phyloP scores from a whole-genome alignment of 2,888 invertebrate species.

The Troglohyphantes excavatus region DNA sequence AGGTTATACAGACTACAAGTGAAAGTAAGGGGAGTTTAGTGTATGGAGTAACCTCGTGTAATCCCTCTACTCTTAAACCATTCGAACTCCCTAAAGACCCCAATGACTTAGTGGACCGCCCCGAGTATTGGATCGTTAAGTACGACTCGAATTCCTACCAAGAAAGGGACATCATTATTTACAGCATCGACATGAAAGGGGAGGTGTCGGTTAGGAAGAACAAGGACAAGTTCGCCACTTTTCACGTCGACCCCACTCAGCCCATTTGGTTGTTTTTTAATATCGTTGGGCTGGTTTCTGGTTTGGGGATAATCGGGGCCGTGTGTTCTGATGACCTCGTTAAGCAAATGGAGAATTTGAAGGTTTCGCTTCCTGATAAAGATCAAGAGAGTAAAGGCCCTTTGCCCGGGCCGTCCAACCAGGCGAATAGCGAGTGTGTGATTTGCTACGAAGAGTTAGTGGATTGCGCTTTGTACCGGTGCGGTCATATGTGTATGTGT shows the following conservation, averaged over 20 bases:
- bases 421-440: slow-evolving; percentile 88
- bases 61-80: slow-evolving; percentile 88
- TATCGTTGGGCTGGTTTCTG: slow-evolving; percentile 95
- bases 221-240: slow-evolving; percentile 90
- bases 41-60: slow-evolving; percentile 96
- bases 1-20: slow-evolving; percentile 91
- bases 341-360: background rate
- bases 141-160: slow-evolving; percentile 93
- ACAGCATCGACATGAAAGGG: slow-evolving; percentile 88
- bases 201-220: slow-evolving; percentile 89
- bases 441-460: slow-evolving; percentile 97
- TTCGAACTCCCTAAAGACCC: slow-evolving; percentile 93
- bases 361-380: slow-evolving; percentile 4
- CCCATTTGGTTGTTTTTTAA: slow-evolving; percentile 98
- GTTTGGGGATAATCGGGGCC: slow-evolving; percentile 86
- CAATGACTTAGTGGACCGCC: slow-evolving; percentile 93
- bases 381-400: background rate
- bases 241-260: slow-evolving; percentile 97
- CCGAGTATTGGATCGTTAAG: slow-evolving; percentile 98
- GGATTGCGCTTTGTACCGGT: slow-evolving; percentile 97
- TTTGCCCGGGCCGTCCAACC: slow-evolving; percentile 45
- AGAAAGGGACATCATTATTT: slow-evolving; percentile 92
- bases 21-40: slow-evolving; percentile 95
- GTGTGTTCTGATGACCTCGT: background rate
- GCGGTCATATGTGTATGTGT: slow-evolving; percentile 99